Base-by-base conservation (phyloP, 2,888 invertebrate genomes). In the Thyatira batis region DNA sequence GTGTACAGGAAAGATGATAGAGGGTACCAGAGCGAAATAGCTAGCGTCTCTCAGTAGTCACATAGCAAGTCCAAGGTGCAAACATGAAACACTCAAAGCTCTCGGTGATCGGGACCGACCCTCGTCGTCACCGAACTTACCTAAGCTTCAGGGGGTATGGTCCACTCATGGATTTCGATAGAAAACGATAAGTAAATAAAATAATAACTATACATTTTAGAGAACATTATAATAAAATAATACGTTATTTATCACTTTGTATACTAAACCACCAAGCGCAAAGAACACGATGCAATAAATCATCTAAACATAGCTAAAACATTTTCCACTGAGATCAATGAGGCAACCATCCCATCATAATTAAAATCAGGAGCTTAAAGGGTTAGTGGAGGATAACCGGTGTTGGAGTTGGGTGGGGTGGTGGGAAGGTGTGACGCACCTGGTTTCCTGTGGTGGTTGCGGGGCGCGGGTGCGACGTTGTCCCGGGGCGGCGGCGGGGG, bases 401-500 rank as follows among this genome's bases (percentile, higher is more conserved):
- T 50, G 45, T 39, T 2, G 23, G 45, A 45, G 25, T 50, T 28
- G 9, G 45, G 28, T 45, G 51, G 27, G 45, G 39, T 51, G 53
- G 43, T 43, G 45, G 44, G 49, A 55, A 50, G 54, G 53, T 49
- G 68, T 62, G 61, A 69, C 82, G 70, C 82, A 92, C 92, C 92
- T 92, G 92, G 79, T 71, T 91, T 92, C 67, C 92, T 83, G 63
- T 87, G 89, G 57, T 85, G 91, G 65, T 84, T 88, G 58, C 91
- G 84, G 58, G 85, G 86, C 55, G 80, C 82, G 54, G 87, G 82
- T 55, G 84, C 93, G 76, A 94, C 93, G 78, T 93, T 93, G 72
- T 96, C 96, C 57, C 97, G 92, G 0, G 97, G 97, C 9, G 97
- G 97, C 28, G 96, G 96, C 44, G 97, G 97, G n/a, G 97, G 97